Evolutionary conservation across 2,888 invertebrate species (phyloP), one percentile per base, ranked within the genome.

Genomic region (Apodemia hepburni): DNA sequence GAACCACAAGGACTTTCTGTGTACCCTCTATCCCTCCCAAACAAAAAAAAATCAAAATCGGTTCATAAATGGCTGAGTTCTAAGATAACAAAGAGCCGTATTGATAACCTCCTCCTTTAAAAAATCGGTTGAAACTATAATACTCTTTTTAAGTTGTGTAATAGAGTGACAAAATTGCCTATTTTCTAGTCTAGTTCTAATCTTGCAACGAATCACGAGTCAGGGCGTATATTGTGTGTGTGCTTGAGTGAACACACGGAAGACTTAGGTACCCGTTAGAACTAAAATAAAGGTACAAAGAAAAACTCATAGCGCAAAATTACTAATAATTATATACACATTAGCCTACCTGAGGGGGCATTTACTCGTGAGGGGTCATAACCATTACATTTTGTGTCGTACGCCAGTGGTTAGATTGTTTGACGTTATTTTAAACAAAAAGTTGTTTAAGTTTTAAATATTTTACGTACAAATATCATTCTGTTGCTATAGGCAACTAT

Each of bases 241-340:
- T 54, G 18, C 18, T 54, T 8, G 22, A 54, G 54, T 54, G 54
- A 18, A 54, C 54, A 54, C 54, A 54, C 54, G 54, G 54, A 54
- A 54, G 18, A 9, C 15, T 3, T 22, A 54, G 15, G 54, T 27
- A 27, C 54, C 54, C 54, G 54, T 54, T 54, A 54, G 54, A 54
- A 54, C 11, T 27, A 27, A 51, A 54, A 27, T 54, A 54, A 54
- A 9, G 12, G 54, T 22, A 22, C 54, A 54, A 54, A 54, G 54
- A 54, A 54, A 54, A 54, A 54, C 22, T 54, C 54, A 54, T 54
- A 54, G 54, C 54, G 54, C 54, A 54, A 54, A 54, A 54, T 54
- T 54, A 54, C 54, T 54, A 54, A 54, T 54, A 54, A 54, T 54
- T 54, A 54, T 54, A 54, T 54, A 54, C 54, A 54, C 54, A 54